Percentiles rank a stretch among this genome's conserved stretches.
These are phyloP conservation scores for Champsocephalus esox DNA, from an alignment of 2,797 vertebrate species.

Conservation along the genomic window DNA sequence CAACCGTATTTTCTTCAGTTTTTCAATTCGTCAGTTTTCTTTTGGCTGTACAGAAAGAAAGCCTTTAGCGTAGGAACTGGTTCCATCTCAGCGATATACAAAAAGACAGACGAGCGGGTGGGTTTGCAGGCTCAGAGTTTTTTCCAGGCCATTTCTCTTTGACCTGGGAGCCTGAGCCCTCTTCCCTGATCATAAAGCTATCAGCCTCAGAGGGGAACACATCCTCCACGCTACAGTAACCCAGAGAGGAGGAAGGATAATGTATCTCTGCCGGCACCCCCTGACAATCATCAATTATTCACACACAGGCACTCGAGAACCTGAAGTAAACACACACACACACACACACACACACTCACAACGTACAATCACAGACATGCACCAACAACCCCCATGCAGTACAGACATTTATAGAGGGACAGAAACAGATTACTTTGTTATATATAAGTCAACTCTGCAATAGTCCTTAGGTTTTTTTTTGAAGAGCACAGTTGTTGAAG, in stretches of 20 bases:
- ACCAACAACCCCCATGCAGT: background rate
- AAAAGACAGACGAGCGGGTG: constrained; percentile 16
- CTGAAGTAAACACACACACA: constrained; percentile 66
- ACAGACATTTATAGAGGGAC: background rate
- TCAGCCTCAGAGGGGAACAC: constrained; percentile 53
- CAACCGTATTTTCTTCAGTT: background rate
- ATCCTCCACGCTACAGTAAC: constrained; percentile 67
- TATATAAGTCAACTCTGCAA: background rate
- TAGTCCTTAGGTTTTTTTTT: too few species aligned
- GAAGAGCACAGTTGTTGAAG: background rate
- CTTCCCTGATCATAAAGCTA: constrained; percentile 50
- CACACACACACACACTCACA: constrained; percentile 51
- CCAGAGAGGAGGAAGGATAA: constrained; percentile 58
- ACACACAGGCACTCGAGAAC: constrained; percentile 67
- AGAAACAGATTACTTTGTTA: constrained; percentile 4
- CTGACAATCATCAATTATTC: constrained; percentile 79
- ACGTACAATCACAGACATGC: constrained; percentile 42
- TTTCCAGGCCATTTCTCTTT: constrained; percentile 63
- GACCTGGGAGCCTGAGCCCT: constrained; percentile 30
- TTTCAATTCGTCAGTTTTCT: background rate
- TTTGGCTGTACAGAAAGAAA: background rate
- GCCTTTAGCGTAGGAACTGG: background rate
- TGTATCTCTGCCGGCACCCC: constrained; percentile 59
- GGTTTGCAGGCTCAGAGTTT: constrained; percentile 37
- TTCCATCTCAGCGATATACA: background rate